phyloP scores from a whole-genome alignment of 2,113 vertebrate genomes.

The Nycticorax nycticorax region DNA sequence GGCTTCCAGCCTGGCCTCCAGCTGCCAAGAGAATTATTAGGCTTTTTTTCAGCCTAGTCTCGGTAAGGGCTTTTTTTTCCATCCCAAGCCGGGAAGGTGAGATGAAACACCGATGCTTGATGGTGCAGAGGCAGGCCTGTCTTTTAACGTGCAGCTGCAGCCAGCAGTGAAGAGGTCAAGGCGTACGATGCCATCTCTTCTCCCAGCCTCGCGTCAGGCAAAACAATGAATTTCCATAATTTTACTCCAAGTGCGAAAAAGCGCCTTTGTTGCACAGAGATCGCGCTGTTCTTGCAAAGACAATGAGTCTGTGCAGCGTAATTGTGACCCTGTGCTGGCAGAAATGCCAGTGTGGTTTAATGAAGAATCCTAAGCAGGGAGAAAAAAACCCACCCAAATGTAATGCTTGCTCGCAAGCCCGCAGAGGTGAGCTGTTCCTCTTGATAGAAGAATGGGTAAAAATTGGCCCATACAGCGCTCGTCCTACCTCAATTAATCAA shows the following conservation, averaged over 20 bases:
- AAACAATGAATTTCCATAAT: not conserved
- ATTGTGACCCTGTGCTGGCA: not conserved
- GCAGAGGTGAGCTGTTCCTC: not conserved
- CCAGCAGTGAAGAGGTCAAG: not conserved
- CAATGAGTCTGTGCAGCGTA: not conserved
- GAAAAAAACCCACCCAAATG: not conserved
- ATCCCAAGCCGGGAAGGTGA: not conserved
- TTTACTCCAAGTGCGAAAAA: not conserved
- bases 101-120: not conserved
- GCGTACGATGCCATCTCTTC: not conserved
- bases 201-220: not conserved
- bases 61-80: not conserved
- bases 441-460: not conserved
- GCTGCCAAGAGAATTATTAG: conserved; percentile 11
- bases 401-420: not conserved
- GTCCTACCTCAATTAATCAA: not conserved
- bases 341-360: not conserved
- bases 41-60: not conserved
- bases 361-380: not conserved
- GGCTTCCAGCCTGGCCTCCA: not conserved
- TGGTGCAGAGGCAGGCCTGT: not conserved
- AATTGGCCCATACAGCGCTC: not conserved
- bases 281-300: not conserved
- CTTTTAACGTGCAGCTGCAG: not conserved
- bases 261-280: not conserved